Conservation (phyloP, 2,888 invertebrate species). For the Ophion ellenae region DNA sequence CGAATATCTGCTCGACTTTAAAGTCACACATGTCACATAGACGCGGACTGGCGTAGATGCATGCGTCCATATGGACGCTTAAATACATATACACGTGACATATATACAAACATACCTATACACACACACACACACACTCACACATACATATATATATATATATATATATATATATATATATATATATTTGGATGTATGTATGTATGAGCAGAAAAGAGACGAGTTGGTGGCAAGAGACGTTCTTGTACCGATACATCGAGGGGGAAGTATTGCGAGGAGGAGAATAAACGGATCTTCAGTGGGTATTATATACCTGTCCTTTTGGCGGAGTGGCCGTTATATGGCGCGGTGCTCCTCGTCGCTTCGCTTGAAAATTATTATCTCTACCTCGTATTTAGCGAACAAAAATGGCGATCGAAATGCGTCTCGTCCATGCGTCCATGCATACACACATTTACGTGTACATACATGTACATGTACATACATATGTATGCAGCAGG, state of each 20-base stretch:
- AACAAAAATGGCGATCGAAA: conserved; percentile 65
- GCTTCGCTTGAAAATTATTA: conserved; percentile 62
- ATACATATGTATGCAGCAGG: neutral
- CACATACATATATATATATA: neutral
- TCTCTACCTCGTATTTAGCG: conserved; percentile 65
- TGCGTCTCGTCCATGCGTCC: conserved; percentile 36
- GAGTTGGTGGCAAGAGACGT: conserved; percentile 2
- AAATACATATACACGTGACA: neutral
- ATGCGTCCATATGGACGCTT: neutral
- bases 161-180: neutral
- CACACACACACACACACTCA: too few species aligned
- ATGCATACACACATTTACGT: neutral
- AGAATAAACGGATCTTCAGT: conserved; percentile 53
- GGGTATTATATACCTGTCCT: conserved; percentile 55
- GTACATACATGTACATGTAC: neutral
- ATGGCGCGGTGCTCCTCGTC: conserved; percentile 42
- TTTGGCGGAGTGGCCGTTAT: conserved; percentile 55
- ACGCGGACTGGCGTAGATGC: neutral
- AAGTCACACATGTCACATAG: neutral
- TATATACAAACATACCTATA: neutral
- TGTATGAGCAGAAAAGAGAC: conserved; percentile 3
- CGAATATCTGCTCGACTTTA: conserved; percentile 61
- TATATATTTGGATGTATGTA: too few species aligned
- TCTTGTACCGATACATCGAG: conserved; percentile 10
- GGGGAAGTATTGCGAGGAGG: conserved; percentile 12